phyloP scores from a whole-genome alignment of 1,140 invertebrate species.

The Tachypleus tridentatus region DNA sequence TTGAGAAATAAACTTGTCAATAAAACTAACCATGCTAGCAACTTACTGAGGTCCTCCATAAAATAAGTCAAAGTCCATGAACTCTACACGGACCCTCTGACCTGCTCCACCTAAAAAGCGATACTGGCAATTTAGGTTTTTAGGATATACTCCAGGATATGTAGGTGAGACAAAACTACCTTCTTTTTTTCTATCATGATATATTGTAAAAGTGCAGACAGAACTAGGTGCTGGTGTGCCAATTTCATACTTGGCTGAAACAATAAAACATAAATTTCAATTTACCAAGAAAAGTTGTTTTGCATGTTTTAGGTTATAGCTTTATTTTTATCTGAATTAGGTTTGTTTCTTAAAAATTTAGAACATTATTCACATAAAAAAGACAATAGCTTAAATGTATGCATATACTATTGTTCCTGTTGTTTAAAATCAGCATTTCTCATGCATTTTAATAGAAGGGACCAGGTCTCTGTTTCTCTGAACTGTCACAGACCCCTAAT shows the following conservation, averaged over 20 bases:
- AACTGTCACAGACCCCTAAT: too few relatives aligned
- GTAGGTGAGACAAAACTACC: constrained; percentile 90
- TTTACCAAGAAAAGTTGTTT: too few relatives aligned
- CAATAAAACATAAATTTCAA: constrained; percentile 8
- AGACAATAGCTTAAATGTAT: too few relatives aligned
- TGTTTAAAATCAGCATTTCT: too few relatives aligned
- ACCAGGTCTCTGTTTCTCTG: too few relatives aligned
- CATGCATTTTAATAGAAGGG: too few relatives aligned
- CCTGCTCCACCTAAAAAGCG: constrained; percentile 75
- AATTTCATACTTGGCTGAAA: constrained; percentile 60
- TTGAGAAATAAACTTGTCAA: constrained; percentile 11
- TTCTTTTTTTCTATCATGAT: constrained; percentile 56
- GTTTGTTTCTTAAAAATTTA: too few relatives aligned
- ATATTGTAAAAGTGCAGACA: constrained; percentile 66
- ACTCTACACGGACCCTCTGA: constrained; percentile 88
- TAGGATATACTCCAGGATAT: constrained; percentile 97
- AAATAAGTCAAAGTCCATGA: constrained; percentile 96
- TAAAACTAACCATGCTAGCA: constrained; percentile 23
- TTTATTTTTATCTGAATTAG: too few relatives aligned
- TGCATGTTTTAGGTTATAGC: too few relatives aligned
- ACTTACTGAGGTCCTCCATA: constrained; percentile 97
- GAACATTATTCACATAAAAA: too few relatives aligned
- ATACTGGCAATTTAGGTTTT: constrained; percentile 84
- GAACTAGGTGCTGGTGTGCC: constrained; percentile 65
- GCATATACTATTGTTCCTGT: too few relatives aligned